Conservation (phyloP, 2,113 vertebrate genomes). For the Eptesicus fuscus region DNA sequence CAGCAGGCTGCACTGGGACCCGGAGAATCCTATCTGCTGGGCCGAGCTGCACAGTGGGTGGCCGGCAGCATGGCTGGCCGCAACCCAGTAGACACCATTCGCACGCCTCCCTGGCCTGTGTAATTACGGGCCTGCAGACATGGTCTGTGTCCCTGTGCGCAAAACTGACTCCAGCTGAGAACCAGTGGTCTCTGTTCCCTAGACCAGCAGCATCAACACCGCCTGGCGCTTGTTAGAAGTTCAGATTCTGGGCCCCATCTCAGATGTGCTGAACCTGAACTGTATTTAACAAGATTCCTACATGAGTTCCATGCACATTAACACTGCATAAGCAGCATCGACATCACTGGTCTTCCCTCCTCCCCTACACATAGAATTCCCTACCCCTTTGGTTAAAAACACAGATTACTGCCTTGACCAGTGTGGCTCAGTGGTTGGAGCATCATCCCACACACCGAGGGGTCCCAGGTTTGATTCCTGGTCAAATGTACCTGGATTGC, state of each 20-base stretch:
- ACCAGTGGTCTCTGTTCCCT: background rate
- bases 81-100: background rate
- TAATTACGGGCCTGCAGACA: background rate
- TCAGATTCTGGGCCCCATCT: background rate
- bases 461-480: too few relatives aligned
- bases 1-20: background rate
- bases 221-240: background rate
- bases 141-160: too few relatives aligned
- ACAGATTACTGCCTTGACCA: too few relatives aligned
- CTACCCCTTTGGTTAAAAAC: background rate
- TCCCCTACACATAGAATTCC: background rate
- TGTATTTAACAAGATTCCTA: background rate
- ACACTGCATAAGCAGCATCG: background rate
- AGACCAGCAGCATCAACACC: background rate
- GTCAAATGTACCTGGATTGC: too few relatives aligned
- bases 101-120: rapidly evolving
- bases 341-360: background rate
- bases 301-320: background rate
- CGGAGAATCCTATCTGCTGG: too few relatives aligned
- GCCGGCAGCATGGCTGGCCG: background rate
- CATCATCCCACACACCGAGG: too few relatives aligned
- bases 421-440: too few relatives aligned
- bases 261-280: background rate
- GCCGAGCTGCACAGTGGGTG: background rate
- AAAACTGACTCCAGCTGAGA: background rate